Base-by-base conservation (phyloP, 2,888 invertebrate genomes). In the Cryptosula pallasiana region DNA sequence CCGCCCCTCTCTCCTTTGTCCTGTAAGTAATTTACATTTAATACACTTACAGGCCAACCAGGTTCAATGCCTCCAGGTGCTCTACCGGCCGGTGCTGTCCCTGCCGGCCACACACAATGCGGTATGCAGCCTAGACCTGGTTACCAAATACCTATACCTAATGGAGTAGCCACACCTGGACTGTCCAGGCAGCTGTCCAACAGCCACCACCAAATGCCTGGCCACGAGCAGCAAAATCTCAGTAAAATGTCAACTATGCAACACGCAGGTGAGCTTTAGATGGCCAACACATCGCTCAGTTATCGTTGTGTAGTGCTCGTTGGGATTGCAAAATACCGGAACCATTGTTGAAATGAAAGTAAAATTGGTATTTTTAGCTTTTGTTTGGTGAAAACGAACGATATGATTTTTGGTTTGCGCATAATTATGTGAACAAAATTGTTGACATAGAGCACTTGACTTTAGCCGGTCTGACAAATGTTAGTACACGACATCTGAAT, bases 241-340 rank as follows among this genome's bases (percentile, higher is more conserved):
- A 45, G 20, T 45, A 63, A 63, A 63, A 20, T 63, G 2, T 20
- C 63, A 3, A 27, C 29, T n/a, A 32, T 32, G 27, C 63, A 27
- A 13, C 63, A 63, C 9, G 3, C 63, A 29, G 57, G 57, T 57
- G n/a, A 57, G 57, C n/a, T 25, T 57, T n/a, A n/a, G n/a, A n/a
- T n/a, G n/a, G n/a, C n/a, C n/a, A n/a, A n/a, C n/a, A n/a, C n/a
- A n/a, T n/a, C n/a, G n/a, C n/a, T n/a, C n/a, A n/a, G n/a, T n/a
- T n/a, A n/a, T n/a, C n/a, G n/a, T n/a, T n/a, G n/a, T n/a, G n/a
- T n/a, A n/a, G n/a, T n/a, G n/a, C n/a, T n/a, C n/a, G n/a, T n/a
- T n/a, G n/a, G n/a, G n/a, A n/a, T n/a, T n/a, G n/a, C n/a, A n/a
- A n/a, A n/a, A n/a, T n/a, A n/a, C n/a, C n/a, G n/a, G n/a, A n/a